Evolutionary conservation across 2,797 vertebrate genomes (phyloP).

Genomic region (Orientallactaga sibirica): DNA sequence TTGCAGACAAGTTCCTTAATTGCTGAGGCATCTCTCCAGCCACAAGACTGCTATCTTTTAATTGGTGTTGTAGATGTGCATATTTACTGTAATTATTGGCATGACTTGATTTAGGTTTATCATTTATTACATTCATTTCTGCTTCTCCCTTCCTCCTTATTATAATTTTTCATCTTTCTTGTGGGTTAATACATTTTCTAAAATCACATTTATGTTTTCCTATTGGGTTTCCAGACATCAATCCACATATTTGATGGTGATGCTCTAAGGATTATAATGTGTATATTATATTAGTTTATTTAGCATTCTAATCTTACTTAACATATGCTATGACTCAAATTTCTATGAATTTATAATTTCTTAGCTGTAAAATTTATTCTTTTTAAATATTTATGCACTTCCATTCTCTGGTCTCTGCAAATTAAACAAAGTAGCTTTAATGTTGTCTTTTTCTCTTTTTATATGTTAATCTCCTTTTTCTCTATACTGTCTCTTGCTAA

Average conservation of each 20-base stretch:
- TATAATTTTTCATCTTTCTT: neutral
- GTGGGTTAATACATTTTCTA: neutral
- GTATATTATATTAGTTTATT: neutral
- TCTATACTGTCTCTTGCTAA: constrained; percentile 14
- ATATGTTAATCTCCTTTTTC: constrained; percentile 30
- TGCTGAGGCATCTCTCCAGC: no score
- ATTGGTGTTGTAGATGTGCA: neutral
- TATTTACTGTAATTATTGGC: neutral
- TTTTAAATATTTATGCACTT: constrained; percentile 24
- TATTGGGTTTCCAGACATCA: neutral
- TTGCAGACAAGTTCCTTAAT: no score
- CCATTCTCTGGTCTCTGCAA: neutral
- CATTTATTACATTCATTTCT: neutral
- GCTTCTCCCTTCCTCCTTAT: neutral
- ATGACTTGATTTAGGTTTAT: neutral
- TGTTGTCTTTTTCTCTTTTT: neutral
- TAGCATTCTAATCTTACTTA: neutral
- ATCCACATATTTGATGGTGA: neutral
- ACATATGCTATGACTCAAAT: neutral
- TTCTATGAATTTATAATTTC: constrained; percentile 31
- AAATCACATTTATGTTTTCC: neutral
- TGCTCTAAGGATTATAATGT: neutral
- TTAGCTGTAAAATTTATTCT: constrained; percentile 29
- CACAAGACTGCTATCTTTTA: neutral
- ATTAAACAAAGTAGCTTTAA: neutral